Evolutionary conservation across 2,888 invertebrate species (phyloP).

Genomic region (Latrodectus elegans): DNA sequence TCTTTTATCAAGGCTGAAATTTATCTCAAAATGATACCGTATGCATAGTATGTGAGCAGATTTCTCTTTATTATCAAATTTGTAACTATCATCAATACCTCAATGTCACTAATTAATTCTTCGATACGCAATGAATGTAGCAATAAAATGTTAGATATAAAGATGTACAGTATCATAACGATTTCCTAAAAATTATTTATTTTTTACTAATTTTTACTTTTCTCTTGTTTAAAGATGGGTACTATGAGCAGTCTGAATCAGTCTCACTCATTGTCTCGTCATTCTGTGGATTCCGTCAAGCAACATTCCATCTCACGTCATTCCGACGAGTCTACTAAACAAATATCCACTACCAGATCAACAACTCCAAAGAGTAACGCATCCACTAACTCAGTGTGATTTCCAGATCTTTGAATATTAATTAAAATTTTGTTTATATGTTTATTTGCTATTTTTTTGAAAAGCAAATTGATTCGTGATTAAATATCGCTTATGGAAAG

Average conservation of each 20-base stretch:
- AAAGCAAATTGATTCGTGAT: too few relatives aligned
- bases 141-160: too few relatives aligned
- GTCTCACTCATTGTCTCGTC: conserved; percentile 70
- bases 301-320: conserved; percentile 49
- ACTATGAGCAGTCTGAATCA: conserved; percentile 70
- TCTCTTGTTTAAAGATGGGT: conserved; percentile 64
- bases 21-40: too few relatives aligned
- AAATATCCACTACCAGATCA: conserved; percentile 34
- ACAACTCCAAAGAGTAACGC: conserved; percentile 63
- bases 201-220: background rate
- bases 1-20: too few relatives aligned
- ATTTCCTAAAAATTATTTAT: background rate
- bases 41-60: too few relatives aligned
- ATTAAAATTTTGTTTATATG: background rate
- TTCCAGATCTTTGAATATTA: background rate
- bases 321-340: conserved; percentile 48
- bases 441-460: too few relatives aligned
- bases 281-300: conserved; percentile 71
- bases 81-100: too few relatives aligned
- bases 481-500: too few relatives aligned
- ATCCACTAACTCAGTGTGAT: conserved; percentile 34
- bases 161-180: background rate
- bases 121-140: background rate
- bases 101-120: background rate
- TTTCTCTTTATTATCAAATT: too few relatives aligned